Evolutionary conservation across 2,797 vertebrate species (phyloP).

Genomic region (Anas capensis): DNA sequence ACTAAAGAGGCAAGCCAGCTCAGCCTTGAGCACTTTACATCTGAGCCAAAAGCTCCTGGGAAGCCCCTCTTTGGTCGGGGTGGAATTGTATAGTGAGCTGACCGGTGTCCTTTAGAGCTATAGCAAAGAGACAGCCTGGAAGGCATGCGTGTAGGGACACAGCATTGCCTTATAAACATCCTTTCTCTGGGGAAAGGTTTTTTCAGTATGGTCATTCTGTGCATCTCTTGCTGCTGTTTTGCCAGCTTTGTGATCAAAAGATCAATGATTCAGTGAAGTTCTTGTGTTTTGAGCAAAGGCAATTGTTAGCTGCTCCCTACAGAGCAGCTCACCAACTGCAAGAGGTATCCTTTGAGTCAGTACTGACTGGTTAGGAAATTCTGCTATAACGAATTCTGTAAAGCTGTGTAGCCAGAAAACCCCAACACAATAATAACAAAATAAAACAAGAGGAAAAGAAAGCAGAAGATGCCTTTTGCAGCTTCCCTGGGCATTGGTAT

Average conservation of each 20-base stretch:
- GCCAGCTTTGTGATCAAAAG: not conserved
- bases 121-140: not conserved
- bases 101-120: not conserved
- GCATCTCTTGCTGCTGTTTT: not conserved
- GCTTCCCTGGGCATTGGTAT: not conserved
- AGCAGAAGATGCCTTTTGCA: not conserved
- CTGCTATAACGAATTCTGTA: not conserved
- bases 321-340: not conserved
- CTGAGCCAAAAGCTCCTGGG: not conserved
- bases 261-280: not conserved
- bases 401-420: not conserved
- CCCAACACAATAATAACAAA: not conserved
- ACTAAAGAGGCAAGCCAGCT: not conserved
- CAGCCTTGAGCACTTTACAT: too few relatives aligned
- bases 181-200: not conserved
- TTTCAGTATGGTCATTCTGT: not conserved
- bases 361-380: not conserved
- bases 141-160: not conserved
- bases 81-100: not conserved
- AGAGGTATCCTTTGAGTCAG: not conserved
- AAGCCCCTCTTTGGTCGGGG: not conserved
- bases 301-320: not conserved
- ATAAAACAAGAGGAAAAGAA: not conserved
- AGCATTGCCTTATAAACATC: not conserved
- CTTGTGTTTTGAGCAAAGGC: not conserved